Evolutionary conservation across 2,113 vertebrate species (phyloP), one percentile per base, ranked within the genome.

Genomic region (Callospermophilus lateralis): DNA sequence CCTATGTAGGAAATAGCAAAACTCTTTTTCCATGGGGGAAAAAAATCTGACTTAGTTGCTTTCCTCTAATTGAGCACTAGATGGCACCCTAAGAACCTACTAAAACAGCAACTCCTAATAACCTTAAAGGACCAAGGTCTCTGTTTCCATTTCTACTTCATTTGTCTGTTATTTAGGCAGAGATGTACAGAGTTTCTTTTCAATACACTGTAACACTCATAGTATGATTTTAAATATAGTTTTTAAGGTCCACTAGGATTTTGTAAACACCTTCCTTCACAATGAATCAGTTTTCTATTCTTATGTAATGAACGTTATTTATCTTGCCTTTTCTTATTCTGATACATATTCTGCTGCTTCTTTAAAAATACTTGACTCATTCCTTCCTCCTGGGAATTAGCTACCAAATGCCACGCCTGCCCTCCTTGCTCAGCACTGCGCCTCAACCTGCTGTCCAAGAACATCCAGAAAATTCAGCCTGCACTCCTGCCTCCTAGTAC

Each of bases 81-180:
- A 93, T 98, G 98, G 97, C 97, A 11, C 89, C 32, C 53, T 91
- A 93, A 96, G 88, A 96, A 80, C 34, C 96, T 67, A 53, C 61
- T 72, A 51, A 32, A 92, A 76, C 10, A 37, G 67, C 28, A 16
- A 10, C 6, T 93, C 28, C 37, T 94, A 48, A 17, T 32, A 3
- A 16, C 3, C 1, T 22, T 34, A 55, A 70, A 63, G 1, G 32
- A 55, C 92, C 86, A 73, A 53, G 34, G 45, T 92, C 53, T 77
- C 81, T 24, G 13, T 30, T 73, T 45, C 2, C n/a, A 24, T 92
- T 84, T 84, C 26, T 93, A 13, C 74, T 86, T 94, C 58, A 80
- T 73, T 94, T 80, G 89, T 84, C 45, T 81, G 72, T 85, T 95
- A 78, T 73, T 92, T 83, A 8, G 12, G 39, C 8, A 73, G 61